Evolutionary conservation across 2,113 vertebrate genomes (phyloP).

Genomic region (Brachypteracias leptosomus): DNA sequence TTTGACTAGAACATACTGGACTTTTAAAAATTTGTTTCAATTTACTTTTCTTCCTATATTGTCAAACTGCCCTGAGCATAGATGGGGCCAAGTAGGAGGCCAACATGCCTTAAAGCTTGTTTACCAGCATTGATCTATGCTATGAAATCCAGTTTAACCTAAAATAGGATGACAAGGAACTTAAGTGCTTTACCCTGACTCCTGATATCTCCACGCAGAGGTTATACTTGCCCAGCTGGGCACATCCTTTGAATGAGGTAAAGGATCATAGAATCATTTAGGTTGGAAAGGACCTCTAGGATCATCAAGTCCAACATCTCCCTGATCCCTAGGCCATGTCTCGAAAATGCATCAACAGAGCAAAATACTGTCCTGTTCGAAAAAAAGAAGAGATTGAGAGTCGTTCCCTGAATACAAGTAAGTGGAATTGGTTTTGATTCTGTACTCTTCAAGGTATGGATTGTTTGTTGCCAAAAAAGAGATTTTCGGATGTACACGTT

Average conservation of each 20-base stretch:
- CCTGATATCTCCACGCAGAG: rapidly evolving
- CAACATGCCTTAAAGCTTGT: background rate
- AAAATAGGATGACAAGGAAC: background rate
- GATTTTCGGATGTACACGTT: slow-evolving; percentile 12
- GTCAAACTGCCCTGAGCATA: background rate
- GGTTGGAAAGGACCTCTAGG: no score
- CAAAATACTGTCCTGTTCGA: background rate
- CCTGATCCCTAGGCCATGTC: no score
- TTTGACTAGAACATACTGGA: background rate
- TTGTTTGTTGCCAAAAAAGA: slow-evolving; percentile 52
- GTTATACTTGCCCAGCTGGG: background rate
- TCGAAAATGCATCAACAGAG: no score
- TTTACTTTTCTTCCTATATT: background rate
- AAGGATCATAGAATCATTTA: no score
- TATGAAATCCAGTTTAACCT: background rate
- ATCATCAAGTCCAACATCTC: no score
- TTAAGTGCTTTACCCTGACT: background rate
- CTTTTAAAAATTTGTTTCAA: background rate
- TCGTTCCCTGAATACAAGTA: background rate
- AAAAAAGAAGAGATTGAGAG: background rate
- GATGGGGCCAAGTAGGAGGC: background rate
- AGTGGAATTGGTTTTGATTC: background rate
- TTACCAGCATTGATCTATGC: background rate
- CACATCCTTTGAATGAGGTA: background rate
- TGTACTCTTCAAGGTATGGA: background rate